Percentiles rank a stretch among this genome's conserved stretches.
These are phyloP conservation scores for Holotrichia oblita DNA, from an alignment of 1,140 invertebrate genomes.

Conservation along the genomic window DNA sequence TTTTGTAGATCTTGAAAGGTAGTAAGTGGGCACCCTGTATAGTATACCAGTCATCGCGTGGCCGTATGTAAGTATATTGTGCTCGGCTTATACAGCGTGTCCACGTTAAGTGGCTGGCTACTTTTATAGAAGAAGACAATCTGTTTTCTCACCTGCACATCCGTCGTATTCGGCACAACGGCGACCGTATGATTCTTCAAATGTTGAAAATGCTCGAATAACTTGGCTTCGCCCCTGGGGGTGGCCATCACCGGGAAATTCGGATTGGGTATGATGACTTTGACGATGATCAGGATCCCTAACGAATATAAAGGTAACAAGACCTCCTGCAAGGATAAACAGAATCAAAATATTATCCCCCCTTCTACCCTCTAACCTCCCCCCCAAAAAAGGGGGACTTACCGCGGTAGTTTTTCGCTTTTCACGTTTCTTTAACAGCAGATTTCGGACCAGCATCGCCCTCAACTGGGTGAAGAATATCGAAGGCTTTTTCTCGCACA, in stretches of 20 bases:
- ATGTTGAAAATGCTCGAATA: slow-evolving; percentile 70
- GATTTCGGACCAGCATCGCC: slow-evolving; percentile 75
- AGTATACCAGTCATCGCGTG: too few species aligned
- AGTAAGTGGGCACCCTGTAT: too few species aligned
- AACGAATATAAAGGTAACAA: slow-evolving; percentile 77
- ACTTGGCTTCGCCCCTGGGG: slow-evolving; percentile 66
- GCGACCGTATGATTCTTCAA: slow-evolving; percentile 72
- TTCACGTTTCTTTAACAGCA: slow-evolving; percentile 76
- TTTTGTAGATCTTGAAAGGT: too few species aligned
- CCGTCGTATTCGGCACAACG: slow-evolving; percentile 73
- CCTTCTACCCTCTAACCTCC: too few species aligned
- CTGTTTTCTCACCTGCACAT: slow-evolving; percentile 67
- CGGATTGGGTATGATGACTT: slow-evolving; percentile 76
- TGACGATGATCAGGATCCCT: slow-evolving; percentile 75
- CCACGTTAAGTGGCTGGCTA: too few species aligned
- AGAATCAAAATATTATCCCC: background rate
- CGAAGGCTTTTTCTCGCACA: slow-evolving; percentile 56
- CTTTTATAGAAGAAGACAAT: too few species aligned
- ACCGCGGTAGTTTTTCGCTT: slow-evolving; percentile 77
- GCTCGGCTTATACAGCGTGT: too few species aligned
- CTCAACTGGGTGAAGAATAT: slow-evolving; percentile 70
- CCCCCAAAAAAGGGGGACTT: slow-evolving; percentile 55
- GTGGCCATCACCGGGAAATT: slow-evolving; percentile 75
- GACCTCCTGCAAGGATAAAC: slow-evolving; percentile 69
- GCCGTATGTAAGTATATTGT: too few species aligned